Conservation (phyloP, 2,113 vertebrate species). For the Cyanoramphus novaezelandiae region DNA sequence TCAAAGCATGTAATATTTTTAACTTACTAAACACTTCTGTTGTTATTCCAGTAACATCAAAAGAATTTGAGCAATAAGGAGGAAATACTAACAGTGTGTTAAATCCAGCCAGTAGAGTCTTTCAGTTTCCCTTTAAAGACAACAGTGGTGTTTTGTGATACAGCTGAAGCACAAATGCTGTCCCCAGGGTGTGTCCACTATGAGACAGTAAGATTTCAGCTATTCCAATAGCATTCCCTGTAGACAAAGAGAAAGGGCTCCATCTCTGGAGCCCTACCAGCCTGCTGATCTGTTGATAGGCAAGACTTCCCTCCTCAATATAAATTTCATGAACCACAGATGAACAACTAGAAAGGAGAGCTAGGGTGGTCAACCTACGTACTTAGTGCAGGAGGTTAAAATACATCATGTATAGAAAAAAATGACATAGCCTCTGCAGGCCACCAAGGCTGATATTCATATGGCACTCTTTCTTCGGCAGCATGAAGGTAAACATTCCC, state of each 20-base stretch:
- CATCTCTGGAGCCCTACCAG: rapidly evolving
- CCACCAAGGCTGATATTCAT: neutral
- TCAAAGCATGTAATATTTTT: neutral
- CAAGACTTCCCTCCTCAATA: neutral
- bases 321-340: neutral
- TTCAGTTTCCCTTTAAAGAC: neutral
- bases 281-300: neutral
- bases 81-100: neutral
- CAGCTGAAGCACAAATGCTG: neutral
- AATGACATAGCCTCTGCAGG: neutral
- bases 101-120: neutral
- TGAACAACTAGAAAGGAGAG: neutral
- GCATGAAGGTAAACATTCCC: neutral
- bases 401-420: neutral
- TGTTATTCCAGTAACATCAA: neutral
- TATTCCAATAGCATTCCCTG: neutral
- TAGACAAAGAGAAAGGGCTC: neutral
- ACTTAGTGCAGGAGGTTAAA: neutral
- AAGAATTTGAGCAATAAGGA: neutral
- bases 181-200: too few species aligned
- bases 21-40: neutral
- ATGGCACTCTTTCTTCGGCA: neutral
- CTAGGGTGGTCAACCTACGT: neutral
- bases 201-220: neutral
- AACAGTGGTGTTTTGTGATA: neutral